Conservation (phyloP, 2,113 vertebrate genomes). For the Mugil cephalus region DNA sequence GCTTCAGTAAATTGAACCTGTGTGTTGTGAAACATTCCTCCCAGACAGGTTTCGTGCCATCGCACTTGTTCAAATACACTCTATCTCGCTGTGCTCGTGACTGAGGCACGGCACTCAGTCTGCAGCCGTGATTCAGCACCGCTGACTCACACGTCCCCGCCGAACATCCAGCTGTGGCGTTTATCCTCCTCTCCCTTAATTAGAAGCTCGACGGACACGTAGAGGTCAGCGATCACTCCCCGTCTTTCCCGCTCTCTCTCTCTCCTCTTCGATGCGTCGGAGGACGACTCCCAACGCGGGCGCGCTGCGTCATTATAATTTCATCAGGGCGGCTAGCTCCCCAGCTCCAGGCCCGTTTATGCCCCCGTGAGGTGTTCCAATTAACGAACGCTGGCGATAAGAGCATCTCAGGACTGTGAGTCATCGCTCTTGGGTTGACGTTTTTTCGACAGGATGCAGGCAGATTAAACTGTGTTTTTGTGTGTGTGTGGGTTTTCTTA, state of each 20-base stretch:
- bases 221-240: conserved; percentile 21
- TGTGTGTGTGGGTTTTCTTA: background rate
- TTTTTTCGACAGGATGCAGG: background rate
- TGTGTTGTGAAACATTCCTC: background rate
- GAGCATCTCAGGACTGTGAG: conserved; percentile 6
- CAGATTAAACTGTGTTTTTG: background rate
- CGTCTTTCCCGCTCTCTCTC: background rate
- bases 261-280: background rate
- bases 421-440: background rate
- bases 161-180: conserved; percentile 24
- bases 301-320: conserved; percentile 71
- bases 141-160: conserved; percentile 39
- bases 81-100: background rate
- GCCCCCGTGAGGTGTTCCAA: conserved; percentile 61
- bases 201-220: conserved; percentile 4
- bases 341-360: conserved; percentile 38
- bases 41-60: background rate
- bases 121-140: conserved; percentile 43
- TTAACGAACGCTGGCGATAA: conserved; percentile 41
- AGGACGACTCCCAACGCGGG: conserved; percentile 49
- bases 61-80: conserved; percentile 2
- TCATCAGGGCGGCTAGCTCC: conserved; percentile 50
- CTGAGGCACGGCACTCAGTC: conserved; percentile 25
- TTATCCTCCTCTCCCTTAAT: conserved; percentile 53
- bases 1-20: no score